Percentiles rank a stretch among this genome's conserved stretches.
Conservation (phyloP, 2,888 invertebrate genomes). For the Psylliodes chrysocephalus region DNA sequence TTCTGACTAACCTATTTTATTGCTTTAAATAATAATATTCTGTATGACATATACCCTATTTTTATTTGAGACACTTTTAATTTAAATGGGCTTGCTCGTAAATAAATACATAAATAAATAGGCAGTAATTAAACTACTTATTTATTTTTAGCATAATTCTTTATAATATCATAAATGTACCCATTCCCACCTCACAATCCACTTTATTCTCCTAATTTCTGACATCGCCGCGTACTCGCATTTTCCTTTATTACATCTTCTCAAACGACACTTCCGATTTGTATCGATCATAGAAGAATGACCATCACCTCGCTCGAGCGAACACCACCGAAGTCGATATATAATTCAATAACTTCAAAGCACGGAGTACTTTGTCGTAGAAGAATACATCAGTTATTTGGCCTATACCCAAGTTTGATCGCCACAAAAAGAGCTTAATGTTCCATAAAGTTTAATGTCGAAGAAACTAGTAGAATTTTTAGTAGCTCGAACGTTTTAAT, state of each 20-base stretch:
- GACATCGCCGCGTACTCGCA: too few relatives aligned
- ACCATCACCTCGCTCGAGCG: slow-evolving; percentile 1
- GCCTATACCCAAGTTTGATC: slow-evolving; percentile 29
- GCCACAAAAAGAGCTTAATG: slow-evolving; percentile 30
- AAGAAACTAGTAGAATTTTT: slow-evolving; percentile 35
- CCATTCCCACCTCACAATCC: too few relatives aligned
- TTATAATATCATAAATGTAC: too few relatives aligned
- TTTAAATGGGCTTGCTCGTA: too few relatives aligned
- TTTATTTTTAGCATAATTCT: too few relatives aligned
- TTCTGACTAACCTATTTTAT: too few relatives aligned
- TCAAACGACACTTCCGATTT: background rate
- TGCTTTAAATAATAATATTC: too few relatives aligned
- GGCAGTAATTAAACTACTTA: too few relatives aligned
- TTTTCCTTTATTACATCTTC: background rate
- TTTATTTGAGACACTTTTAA: too few relatives aligned
- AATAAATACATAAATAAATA: too few relatives aligned
- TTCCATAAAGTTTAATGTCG: slow-evolving; percentile 34
- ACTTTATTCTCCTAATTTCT: too few relatives aligned
- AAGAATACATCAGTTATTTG: slow-evolving; percentile 28
- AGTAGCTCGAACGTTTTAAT: slow-evolving; percentile 26
- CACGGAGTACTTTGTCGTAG: slow-evolving; percentile 19
- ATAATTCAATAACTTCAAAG: slow-evolving; percentile 24
- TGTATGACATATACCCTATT: too few relatives aligned
- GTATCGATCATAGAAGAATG: slow-evolving; percentile 3
- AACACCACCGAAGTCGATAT: slow-evolving; percentile 9